phyloP scores from a whole-genome alignment of 1,140 invertebrate species.

The Drosophila auraria region DNA sequence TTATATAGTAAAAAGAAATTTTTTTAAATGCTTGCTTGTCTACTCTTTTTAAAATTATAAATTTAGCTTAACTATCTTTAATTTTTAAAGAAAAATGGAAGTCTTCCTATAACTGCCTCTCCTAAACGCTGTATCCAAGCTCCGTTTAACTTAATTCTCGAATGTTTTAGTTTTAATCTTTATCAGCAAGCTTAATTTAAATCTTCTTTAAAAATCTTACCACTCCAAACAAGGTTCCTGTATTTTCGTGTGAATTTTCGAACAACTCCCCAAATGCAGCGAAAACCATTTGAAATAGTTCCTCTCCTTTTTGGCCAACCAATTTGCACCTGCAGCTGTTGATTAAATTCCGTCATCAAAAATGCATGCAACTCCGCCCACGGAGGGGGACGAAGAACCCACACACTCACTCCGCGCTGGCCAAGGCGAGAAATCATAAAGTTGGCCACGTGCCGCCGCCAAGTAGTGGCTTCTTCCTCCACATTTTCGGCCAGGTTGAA shows the following conservation, averaged over 20 bases:
- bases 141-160: too few relatives aligned
- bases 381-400: constrained; percentile 1
- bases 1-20: too few relatives aligned
- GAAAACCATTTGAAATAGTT: constrained; percentile 3
- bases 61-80: too few relatives aligned
- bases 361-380: constrained; percentile 49
- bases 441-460: constrained; percentile 71
- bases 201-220: not conserved
- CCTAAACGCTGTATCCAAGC: too few relatives aligned
- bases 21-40: too few relatives aligned
- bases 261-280: constrained; percentile 4
- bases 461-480: constrained; percentile 20
- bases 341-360: constrained; percentile 74
- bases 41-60: too few relatives aligned
- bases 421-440: constrained; percentile 65
- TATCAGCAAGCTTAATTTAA: not conserved
- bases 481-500: constrained; percentile 1
- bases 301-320: not conserved
- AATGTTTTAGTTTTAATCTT: too few relatives aligned
- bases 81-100: too few relatives aligned
- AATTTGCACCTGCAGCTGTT: constrained; percentile 39
- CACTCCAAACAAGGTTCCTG: too few relatives aligned
- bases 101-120: too few relatives aligned
- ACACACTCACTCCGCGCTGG: not conserved
- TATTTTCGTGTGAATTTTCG: too few relatives aligned